Percentiles rank a stretch among this genome's conserved stretches.
phyloP scores from a whole-genome alignment of 1,140 invertebrate genomes.

The Platorchestia sp. region DNA sequence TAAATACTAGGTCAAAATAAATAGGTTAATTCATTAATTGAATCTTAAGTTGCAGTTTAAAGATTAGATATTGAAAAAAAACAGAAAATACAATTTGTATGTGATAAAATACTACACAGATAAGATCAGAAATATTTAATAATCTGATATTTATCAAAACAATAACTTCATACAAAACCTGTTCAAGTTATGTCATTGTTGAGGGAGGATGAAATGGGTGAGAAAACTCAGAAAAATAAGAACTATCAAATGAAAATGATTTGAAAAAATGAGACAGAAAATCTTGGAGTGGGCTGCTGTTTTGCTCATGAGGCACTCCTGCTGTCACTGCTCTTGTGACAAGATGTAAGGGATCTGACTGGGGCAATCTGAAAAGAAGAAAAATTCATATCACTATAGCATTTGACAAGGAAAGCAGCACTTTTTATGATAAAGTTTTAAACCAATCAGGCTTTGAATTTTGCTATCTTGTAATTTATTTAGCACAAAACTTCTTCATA shows the following conservation, averaged over 20 bases:
- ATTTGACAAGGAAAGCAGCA: neutral
- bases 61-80: neutral
- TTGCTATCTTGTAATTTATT: too few species aligned
- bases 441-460: neutral
- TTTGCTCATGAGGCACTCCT: neutral
- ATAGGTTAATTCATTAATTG: too few species aligned
- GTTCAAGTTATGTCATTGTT: conserved; percentile 9
- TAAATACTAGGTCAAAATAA: too few species aligned
- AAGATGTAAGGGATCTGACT: neutral
- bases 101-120: neutral
- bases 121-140: neutral
- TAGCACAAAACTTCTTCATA: too few species aligned
- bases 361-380: neutral
- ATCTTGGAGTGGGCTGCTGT: neutral
- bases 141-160: neutral
- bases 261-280: neutral
- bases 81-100: neutral
- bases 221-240: neutral
- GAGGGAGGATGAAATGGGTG: neutral
- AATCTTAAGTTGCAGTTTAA: too few species aligned
- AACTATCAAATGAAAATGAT: conserved; percentile 4
- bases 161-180: neutral
- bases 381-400: neutral
- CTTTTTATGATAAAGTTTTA: neutral
- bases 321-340: neutral